Conservation (phyloP, 2,888 invertebrate species). For the Meiosimyza decipiens region DNA sequence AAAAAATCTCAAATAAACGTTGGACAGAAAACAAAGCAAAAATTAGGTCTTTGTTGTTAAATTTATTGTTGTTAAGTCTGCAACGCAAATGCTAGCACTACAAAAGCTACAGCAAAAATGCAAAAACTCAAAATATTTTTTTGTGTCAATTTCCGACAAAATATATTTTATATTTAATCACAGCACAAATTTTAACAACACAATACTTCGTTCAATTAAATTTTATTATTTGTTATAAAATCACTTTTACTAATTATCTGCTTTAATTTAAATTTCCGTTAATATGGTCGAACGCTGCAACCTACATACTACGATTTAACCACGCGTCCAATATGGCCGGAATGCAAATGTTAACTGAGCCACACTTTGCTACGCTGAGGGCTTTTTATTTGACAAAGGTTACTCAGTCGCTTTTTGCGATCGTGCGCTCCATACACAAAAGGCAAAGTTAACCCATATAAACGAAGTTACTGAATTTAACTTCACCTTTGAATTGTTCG, state of each 20-base stretch:
- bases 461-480: background rate
- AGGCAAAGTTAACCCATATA: background rate
- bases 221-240: background rate
- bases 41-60: background rate
- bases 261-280: slow-evolving; percentile 3
- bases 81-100: too few relatives aligned
- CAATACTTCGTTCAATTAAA: too few relatives aligned
- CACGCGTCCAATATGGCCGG: slow-evolving; percentile 23
- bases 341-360: slow-evolving; percentile 41
- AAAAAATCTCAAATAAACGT: background rate
- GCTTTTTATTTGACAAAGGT: slow-evolving; percentile 5
- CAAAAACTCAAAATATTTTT: background rate
- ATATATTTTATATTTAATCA: background rate
- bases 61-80: slow-evolving; percentile 4
- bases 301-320: background rate
- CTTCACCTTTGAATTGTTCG: too few relatives aligned
- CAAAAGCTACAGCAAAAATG: too few relatives aligned
- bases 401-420: background rate
- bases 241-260: background rate
- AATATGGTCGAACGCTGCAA: too few relatives aligned
- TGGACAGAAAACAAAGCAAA: too few relatives aligned
- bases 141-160: background rate
- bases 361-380: slow-evolving; percentile 8
- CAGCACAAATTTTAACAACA: too few relatives aligned
- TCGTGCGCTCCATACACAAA: background rate